Evolutionary conservation across 2,113 vertebrate species (phyloP), one percentile per base, ranked within the genome.

Genomic region (Sturnus vulgaris): DNA sequence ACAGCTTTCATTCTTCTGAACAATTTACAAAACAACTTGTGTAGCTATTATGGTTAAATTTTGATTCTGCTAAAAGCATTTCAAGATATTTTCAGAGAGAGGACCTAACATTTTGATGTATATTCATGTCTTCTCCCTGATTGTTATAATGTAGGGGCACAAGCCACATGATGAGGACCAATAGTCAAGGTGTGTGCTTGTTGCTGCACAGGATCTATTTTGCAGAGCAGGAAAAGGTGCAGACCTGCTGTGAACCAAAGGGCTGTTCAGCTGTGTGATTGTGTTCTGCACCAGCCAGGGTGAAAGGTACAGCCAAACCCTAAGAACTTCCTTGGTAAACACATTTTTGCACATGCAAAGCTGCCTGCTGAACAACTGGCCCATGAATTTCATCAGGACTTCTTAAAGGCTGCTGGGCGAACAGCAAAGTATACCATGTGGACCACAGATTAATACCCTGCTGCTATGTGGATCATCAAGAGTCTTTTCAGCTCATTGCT

Each of bases 1-100:
- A 92, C 50, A 70, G 57, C 77, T 91, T 89, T 92, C 68, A 91
- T 91, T 88, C 65, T 85, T 95, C 61, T 64, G 49, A 92, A 95
- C 82, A 94, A 95, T 91, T 91, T 90, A 30, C 71, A 96, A 96
- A 88, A 96, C 78, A 96, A 71, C 52, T 91, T 75, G 53, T 0
- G 1, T 73, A 75, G 71, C 35, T 90, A 50, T 72, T 70, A 24
- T 75, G 30, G 46, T 46, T 92, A 70, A 88, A 86, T 59, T 92
- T 77, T 95, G 75, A 75, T 59, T 82, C 37, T 52, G 17, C 35
- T 81, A 81, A 40, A 53, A 66, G 12, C 57, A 23, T 88, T 97
- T 56, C 64, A 82, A 81, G 71, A 86, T 68, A 83, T 94, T 93
- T 94, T 93, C 72, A 83, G 70, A 47, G 37, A 90, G 55, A 76